These are phyloP conservation scores for Pagetopsis macropterus DNA, from an alignment of 2,797 vertebrate species.

Conservation along the genomic window DNA sequence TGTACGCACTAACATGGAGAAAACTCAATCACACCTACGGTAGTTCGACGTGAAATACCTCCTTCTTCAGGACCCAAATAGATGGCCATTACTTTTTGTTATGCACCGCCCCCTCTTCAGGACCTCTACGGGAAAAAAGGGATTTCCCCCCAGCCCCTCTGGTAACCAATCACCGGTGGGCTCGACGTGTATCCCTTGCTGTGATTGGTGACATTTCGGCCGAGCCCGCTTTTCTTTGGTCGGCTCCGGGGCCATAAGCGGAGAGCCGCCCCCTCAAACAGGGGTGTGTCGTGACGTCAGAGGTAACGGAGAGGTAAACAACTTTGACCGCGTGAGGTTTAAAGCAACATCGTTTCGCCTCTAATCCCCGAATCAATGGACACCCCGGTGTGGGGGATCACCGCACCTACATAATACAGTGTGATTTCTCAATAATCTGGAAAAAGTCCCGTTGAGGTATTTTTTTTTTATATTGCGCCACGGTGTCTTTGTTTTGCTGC, in stretches of 20 bases:
- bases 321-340: conserved; percentile 87
- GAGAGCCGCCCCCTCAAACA: conserved; percentile 73
- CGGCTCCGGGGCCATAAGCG: conserved; percentile 56
- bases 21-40: conserved; percentile 62
- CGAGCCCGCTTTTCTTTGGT: conserved; percentile 63
- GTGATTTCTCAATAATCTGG: neutral
- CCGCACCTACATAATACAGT: neutral
- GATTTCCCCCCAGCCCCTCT: conserved; percentile 75
- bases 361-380: conserved; percentile 42
- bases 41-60: conserved; percentile 72
- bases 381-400: conserved; percentile 27
- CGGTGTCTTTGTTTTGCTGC: conserved; percentile 61
- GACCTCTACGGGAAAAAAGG: conserved; percentile 74
- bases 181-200: conserved; percentile 40
- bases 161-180: conserved; percentile 71
- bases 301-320: conserved; percentile 87
- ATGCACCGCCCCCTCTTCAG: conserved; percentile 80
- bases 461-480: neutral
- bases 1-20: conserved; percentile 16
- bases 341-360: conserved; percentile 75
- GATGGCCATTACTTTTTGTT: conserved; percentile 84
- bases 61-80: conserved; percentile 81
- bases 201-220: conserved; percentile 66
- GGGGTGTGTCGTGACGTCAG: conserved; percentile 91
- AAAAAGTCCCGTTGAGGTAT: neutral